phyloP scores from a whole-genome alignment of 1,140 invertebrate genomes.

The Contarinia nasturtii region DNA sequence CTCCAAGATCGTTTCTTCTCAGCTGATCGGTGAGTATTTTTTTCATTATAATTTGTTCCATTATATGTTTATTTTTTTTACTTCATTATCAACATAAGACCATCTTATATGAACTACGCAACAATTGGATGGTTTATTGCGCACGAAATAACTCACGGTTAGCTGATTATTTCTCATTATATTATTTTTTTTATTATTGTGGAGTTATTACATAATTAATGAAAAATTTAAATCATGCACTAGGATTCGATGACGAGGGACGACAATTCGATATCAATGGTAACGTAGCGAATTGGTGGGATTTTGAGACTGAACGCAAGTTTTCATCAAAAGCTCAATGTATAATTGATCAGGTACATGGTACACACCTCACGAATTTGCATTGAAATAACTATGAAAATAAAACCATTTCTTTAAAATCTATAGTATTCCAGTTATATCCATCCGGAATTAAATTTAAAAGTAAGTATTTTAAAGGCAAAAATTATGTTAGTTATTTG shows the following conservation, averaged over 20 bases:
- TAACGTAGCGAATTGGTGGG: slow-evolving; percentile 43
- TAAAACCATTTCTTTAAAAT: too few relatives aligned
- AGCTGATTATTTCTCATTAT: too few relatives aligned
- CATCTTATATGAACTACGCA: slow-evolving; percentile 51
- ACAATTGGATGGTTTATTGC: slow-evolving; percentile 40
- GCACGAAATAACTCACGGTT: slow-evolving; percentile 34
- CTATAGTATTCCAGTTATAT: slow-evolving; percentile 62
- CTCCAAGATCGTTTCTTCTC: too few relatives aligned
- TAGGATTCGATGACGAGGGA: slow-evolving; percentile 37
- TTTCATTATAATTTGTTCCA: background rate
- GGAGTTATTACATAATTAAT: too few relatives aligned
- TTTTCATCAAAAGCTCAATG: slow-evolving; percentile 42
- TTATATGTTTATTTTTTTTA: slow-evolving; percentile 58
- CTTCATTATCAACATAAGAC: slow-evolving; percentile 42
- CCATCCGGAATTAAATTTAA: slow-evolving; percentile 41
- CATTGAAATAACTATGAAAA: too few relatives aligned
- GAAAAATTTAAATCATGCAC: too few relatives aligned
- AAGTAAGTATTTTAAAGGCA: slow-evolving; percentile 36
- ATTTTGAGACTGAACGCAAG: slow-evolving; percentile 18
- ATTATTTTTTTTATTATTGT: too few relatives aligned
- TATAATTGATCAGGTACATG: slow-evolving; percentile 51
- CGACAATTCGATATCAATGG: slow-evolving; percentile 57
- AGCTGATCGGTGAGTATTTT: background rate
- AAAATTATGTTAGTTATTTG: slow-evolving; percentile 46
- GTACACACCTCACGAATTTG: slow-evolving; percentile 29